phyloP scores from a whole-genome alignment of 2,113 vertebrate genomes.

The Cisticola juncidis region DNA sequence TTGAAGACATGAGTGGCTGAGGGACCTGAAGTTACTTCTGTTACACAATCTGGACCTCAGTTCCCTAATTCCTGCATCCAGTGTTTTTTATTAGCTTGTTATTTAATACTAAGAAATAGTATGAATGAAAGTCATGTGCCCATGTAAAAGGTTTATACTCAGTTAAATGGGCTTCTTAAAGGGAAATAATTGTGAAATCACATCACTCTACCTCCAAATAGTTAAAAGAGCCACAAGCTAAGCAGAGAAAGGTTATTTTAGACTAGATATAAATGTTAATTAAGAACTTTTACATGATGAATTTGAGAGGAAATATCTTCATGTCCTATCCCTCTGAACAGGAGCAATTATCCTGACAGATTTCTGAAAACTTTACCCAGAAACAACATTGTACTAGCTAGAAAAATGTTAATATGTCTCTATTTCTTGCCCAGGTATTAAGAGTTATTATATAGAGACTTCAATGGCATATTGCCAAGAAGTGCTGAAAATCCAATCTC shows the following conservation, averaged over 20 bases:
- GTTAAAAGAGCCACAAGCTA: not conserved
- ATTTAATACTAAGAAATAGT: not conserved
- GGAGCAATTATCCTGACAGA: not conserved
- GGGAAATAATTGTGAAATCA: not conserved
- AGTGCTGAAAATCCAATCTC: not conserved
- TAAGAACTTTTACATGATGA: not conserved
- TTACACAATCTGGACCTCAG: not conserved
- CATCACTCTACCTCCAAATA: not conserved
- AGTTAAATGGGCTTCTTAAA: not conserved
- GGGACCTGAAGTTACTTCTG: not conserved
- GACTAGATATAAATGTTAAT: not conserved
- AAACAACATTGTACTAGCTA: not conserved
- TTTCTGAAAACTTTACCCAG: not conserved
- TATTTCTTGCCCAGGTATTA: not conserved
- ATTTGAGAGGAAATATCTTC: not conserved
- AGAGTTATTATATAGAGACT: not conserved
- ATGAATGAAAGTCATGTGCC: not conserved
- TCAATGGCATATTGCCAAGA: not conserved
- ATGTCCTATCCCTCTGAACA: not conserved
- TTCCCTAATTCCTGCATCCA: not conserved
- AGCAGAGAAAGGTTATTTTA: not conserved
- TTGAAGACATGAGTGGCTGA: not conserved
- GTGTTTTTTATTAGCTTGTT: not conserved
- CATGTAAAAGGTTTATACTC: accelerated
- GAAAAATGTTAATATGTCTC: not conserved